phyloP scores from a whole-genome alignment of 2,113 vertebrate species.

The Paratilapia polleni region DNA sequence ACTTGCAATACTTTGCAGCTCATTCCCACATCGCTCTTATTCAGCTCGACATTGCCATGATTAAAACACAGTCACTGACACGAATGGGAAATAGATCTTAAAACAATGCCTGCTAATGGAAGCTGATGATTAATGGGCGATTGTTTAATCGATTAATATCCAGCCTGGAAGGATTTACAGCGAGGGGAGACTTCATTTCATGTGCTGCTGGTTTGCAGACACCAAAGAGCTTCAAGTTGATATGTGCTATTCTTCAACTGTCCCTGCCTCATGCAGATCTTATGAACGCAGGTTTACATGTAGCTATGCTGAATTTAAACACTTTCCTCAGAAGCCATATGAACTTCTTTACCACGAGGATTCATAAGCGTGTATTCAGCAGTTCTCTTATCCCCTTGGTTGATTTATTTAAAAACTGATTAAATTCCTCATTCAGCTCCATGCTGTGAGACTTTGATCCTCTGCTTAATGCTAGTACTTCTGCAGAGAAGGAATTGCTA shows the following conservation, averaged over 20 bases:
- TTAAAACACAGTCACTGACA: slow-evolving; percentile 72
- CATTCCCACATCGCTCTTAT: slow-evolving; percentile 51
- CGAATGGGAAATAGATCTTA: slow-evolving; percentile 81
- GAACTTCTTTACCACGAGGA: background rate
- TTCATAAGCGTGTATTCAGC: background rate
- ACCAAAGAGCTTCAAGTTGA: slow-evolving; percentile 31
- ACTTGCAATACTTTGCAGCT: slow-evolving; percentile 38
- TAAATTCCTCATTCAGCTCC: slow-evolving; percentile 9
- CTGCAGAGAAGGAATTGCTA: slow-evolving; percentile 10
- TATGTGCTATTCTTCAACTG: background rate
- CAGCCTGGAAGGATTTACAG: slow-evolving; percentile 53
- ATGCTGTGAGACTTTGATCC: slow-evolving; percentile 28
- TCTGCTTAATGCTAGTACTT: background rate
- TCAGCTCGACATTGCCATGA: slow-evolving; percentile 50
- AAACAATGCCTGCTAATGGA: slow-evolving; percentile 79
- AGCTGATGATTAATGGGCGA: slow-evolving; percentile 78
- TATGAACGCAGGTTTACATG: slow-evolving; percentile 3
- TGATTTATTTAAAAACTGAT: slow-evolving; percentile 26
- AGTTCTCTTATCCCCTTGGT: background rate
- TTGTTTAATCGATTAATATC: slow-evolving; percentile 76
- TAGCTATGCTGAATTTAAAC: background rate
- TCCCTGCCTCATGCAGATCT: background rate
- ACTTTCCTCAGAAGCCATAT: slow-evolving; percentile 1
- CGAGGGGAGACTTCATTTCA: slow-evolving; percentile 55
- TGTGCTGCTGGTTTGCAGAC: slow-evolving; percentile 55